Conservation (phyloP, 2,113 vertebrate genomes). For the Galbula dea region DNA sequence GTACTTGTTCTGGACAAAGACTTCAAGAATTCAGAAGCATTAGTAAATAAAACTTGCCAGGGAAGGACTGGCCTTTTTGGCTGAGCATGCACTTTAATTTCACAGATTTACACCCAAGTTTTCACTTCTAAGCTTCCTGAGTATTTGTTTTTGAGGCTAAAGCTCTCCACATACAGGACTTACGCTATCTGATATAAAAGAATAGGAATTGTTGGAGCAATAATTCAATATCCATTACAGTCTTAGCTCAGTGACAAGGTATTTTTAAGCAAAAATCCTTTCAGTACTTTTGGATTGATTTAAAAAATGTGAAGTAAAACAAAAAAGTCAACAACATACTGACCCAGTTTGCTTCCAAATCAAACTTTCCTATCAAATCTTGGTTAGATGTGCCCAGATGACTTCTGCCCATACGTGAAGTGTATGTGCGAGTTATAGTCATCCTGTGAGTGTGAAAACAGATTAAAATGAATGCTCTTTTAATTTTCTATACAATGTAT, state of each 20-base stretch:
- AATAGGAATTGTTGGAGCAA: not conserved
- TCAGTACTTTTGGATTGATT: not conserved
- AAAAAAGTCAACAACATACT: not conserved
- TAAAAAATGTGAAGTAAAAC: not conserved
- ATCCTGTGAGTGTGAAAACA: not conserved
- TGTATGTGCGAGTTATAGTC: not conserved
- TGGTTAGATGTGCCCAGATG: not conserved
- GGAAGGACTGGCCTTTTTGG: not conserved
- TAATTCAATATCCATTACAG: not conserved
- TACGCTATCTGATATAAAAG: not conserved
- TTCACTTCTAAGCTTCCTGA: not conserved
- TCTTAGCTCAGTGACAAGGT: not conserved
- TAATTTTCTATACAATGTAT: slow-evolving; percentile 11
- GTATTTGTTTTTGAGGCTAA: not conserved
- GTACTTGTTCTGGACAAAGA: not conserved
- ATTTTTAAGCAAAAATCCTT: not conserved
- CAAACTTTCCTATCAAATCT: not conserved
- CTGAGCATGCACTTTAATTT: not conserved
- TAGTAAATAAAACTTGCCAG: not conserved
- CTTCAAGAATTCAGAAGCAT: not conserved
- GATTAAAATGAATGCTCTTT: not conserved
- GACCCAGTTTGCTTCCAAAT: not conserved
- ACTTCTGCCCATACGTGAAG: not conserved
- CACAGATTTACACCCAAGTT: not conserved
- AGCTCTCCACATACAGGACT: not conserved